Base-by-base conservation (phyloP, 2,797 vertebrate genomes). In the Adrianichthys oophorus region DNA sequence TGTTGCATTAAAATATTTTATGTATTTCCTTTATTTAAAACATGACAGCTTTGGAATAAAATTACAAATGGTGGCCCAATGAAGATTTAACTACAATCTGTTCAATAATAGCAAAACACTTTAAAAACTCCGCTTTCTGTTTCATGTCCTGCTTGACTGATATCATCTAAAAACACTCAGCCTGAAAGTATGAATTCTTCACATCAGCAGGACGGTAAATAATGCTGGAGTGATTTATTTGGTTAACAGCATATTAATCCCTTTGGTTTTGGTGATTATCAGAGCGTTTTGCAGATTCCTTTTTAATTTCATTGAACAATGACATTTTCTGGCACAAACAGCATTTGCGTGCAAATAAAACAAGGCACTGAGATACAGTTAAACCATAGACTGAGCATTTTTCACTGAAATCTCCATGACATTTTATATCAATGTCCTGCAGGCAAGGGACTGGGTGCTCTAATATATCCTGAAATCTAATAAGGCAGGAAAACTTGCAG, bases 381-480 rank as follows among this genome's bases (percentile, higher is more conserved):
- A 18, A 55, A 62, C 32, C 1, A 7, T 40, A 16, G 66, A 70
- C 62, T 1, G 15, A 65, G 40, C 53, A 47, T 56, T 59, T 54
- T 56, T n/a, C 19, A 76, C 29, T 37, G 19, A 41, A 53, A 72
- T 73, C 69, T 68, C 47, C 0, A 61, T 70, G 74, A 65, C 59
- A 73, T 84, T 72, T 70, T 59, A 54, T 59, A 64, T 69, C 53
- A 26, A 17, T 17, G 43, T 15, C 49, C 72, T 73, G 46, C 12
- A 63, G 71, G 56, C 47, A 23, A 68, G 47, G 52, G 79, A 55
- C 69, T 5, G 18, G 32, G 43, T 61, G 49, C 63, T 65, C 52
- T 53, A 64, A 76, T 67, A 65, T 72, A 67, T 66, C 62, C 72
- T 72, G 55, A 76, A 75, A 75, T 74, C 56, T 65, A 78, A 78